Conservation (phyloP, 2,888 invertebrate species). For the Lasioglossum oenotherae region DNA sequence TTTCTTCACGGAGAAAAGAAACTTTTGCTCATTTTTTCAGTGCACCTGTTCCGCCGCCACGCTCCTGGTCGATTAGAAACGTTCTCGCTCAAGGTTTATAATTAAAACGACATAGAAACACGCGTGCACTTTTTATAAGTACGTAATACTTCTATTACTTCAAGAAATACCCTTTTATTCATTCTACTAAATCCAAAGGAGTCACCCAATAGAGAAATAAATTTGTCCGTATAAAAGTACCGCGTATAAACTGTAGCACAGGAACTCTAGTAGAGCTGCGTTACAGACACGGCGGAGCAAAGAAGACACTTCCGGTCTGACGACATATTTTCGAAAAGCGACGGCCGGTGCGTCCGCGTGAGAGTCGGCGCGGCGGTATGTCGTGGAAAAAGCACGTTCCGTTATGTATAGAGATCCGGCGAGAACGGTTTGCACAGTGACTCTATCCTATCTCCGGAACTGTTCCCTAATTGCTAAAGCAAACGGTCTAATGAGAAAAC, state of each 20-base stretch:
- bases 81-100: not conserved
- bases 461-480: conserved; percentile 66
- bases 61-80: not conserved
- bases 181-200: too few species aligned
- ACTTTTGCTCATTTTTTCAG: not conserved
- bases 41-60: not conserved
- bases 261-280: not conserved
- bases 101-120: not conserved
- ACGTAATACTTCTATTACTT: too few species aligned
- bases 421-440: conserved; percentile 65
- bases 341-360: not conserved
- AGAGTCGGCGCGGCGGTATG: conserved; percentile 18
- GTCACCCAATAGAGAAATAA: not conserved
- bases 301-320: not conserved
- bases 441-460: conserved; percentile 68
- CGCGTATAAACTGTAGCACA: not conserved
- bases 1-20: not conserved
- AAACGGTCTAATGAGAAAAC: conserved; percentile 69
- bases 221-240: not conserved
- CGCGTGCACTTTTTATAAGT: not conserved
- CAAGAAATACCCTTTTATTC: too few species aligned
- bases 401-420: conserved; percentile 64
- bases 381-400: conserved; percentile 50
- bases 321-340: not conserved
- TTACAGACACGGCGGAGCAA: not conserved